Evolutionary conservation across 2,888 invertebrate species (phyloP), one percentile per base, ranked within the genome.

Genomic region (Poecilobothrus nobilitatus): DNA sequence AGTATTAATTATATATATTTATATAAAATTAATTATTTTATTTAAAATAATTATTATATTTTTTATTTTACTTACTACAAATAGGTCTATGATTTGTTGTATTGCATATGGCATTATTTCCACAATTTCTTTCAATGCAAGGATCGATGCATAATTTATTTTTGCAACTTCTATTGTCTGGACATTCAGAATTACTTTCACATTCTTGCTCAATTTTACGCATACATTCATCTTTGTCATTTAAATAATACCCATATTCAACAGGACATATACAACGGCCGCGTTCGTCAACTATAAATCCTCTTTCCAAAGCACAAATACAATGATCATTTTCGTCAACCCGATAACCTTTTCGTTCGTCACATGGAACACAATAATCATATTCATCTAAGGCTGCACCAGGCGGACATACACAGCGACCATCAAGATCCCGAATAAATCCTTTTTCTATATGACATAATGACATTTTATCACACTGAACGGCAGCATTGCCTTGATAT

Each of bases 401-500:
- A 8, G 89, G 88, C 72, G 91, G 88, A 78, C 95, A 95, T 1
- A 88, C 83, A 73, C 91, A 91, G 74, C 87, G 87, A 71, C 91
- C 86, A 76, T 87, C 81, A 67, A 86, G 82, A 79, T 82, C 81
- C 66, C 86, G 83, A 1, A 90, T 82, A 77, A 86, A 89, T 67
- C 90, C 91, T 78, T 88, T 89, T 70, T 89, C 89, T 33, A 86
- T 81, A 67, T 86, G 84, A 76, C 91, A 91, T 66, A 85, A 78
- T 18, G 85, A 84, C 70, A 84, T 87, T 84, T 86, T 89, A 74
- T 91, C 89, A 77, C 95, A 95, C 77, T 90, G 88, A 12, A 90
- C 85, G 10, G 92, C 89, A 22, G 95, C 94, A 78, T 94, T 92
- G 79, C 95, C 95, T 81, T 89, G 89, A 78, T 90, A 94, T 71